Evolutionary conservation across 1,140 invertebrate genomes (phyloP).

Genomic region (Brachionus paranguensis): DNA sequence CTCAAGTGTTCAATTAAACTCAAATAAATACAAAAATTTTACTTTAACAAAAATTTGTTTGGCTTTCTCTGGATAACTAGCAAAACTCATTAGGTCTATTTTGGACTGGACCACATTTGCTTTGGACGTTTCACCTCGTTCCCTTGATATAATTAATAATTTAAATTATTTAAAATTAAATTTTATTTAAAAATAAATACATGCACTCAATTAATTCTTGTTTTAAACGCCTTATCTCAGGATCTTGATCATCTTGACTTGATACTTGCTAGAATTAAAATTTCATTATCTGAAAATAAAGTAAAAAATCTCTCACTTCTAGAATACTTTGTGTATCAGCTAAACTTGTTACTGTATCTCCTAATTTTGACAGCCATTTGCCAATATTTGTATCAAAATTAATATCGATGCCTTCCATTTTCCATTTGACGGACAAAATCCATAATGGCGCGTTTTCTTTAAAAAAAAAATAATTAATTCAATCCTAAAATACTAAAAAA

Average conservation of each 20-base stretch:
- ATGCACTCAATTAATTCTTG: neutral
- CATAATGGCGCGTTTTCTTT: constrained; percentile 84
- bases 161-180: neutral
- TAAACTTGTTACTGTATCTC: constrained; percentile 86
- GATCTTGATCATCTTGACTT: constrained; percentile 43
- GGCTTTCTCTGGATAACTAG: constrained; percentile 26
- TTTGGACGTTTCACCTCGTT: neutral
- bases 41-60: constrained; percentile 39
- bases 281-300: neutral
- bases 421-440: constrained; percentile 93
- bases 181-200: neutral
- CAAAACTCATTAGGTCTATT: constrained; percentile 25
- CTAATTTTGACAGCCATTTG: constrained; percentile 83
- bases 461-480: neutral
- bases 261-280: constrained; percentile 62
- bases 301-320: neutral
- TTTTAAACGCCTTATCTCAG: constrained; percentile 42
- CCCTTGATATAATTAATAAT: neutral
- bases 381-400: constrained; percentile 91
- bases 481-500: too few species aligned
- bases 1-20: neutral
- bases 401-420: constrained; percentile 97
- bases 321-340: constrained; percentile 55
- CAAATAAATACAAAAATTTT: neutral
- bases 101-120: neutral